These are phyloP conservation scores for Cephus rjabovi DNA, from an alignment of 2,888 invertebrate species.

Conservation along the genomic window DNA sequence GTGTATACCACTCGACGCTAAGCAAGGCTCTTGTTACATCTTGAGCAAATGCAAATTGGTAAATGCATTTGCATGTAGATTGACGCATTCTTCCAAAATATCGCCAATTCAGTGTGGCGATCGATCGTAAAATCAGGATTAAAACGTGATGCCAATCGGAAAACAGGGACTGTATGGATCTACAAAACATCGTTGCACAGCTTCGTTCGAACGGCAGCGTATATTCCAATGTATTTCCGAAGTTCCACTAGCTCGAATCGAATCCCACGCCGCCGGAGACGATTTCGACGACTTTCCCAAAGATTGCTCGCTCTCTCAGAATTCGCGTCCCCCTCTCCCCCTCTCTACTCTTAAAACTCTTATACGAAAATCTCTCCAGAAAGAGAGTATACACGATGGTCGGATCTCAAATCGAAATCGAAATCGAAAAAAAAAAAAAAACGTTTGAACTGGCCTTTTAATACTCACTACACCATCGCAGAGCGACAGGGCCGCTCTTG, in stretches of 20 bases:
- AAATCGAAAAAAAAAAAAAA: background rate
- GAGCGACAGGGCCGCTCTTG: slow-evolving; percentile 69
- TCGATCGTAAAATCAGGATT: slow-evolving; percentile 33
- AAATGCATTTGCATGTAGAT: slow-evolving; percentile 46
- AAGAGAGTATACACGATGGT: background rate
- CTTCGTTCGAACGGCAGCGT: no score
- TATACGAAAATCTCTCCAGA: slow-evolving; percentile 4
- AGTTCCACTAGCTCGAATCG: no score
- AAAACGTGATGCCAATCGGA: slow-evolving; percentile 23
- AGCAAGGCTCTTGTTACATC: slow-evolving; percentile 31
- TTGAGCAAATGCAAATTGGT: slow-evolving; percentile 44
- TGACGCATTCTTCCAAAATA: slow-evolving; percentile 30
- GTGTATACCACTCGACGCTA: background rate
- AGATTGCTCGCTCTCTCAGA: no score
- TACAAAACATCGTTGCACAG: no score
- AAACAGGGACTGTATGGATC: background rate
- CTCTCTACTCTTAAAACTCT: background rate
- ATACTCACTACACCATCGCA: slow-evolving; percentile 67
- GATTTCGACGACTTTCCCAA: no score
- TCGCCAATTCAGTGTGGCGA: slow-evolving; percentile 24
- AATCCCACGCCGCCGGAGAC: no score
- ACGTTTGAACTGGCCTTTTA: background rate
- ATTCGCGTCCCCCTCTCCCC: no score
- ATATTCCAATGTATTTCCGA: no score
- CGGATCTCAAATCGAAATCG: background rate